Evolutionary conservation across 2,113 vertebrate genomes (phyloP).

Genomic region (Corvus moneduloides): DNA sequence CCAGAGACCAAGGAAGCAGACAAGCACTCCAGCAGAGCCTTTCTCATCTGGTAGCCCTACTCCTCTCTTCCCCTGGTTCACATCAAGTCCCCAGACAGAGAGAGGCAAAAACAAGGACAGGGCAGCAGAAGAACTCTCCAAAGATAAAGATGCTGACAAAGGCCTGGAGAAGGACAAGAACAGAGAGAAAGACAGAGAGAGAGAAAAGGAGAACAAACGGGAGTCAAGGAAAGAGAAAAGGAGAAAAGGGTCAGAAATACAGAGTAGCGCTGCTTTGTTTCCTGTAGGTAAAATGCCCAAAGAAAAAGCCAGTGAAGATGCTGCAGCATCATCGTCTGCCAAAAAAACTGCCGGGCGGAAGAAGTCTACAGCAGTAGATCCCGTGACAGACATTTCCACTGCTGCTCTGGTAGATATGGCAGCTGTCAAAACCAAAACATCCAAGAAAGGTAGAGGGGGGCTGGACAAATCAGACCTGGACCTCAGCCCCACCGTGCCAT

Average conservation of each 20-base stretch:
- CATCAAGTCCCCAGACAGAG: constrained; percentile 80
- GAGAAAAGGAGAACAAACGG: constrained; percentile 94
- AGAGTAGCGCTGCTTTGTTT: constrained; percentile 71
- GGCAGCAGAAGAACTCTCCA: constrained; percentile 74
- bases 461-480: constrained; percentile 77
- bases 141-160: constrained; percentile 79
- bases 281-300: constrained; percentile 72
- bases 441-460: constrained; percentile 87
- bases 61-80: constrained; percentile 81
- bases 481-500: constrained; percentile 62
- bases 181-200: constrained; percentile 82
- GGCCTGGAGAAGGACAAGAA: constrained; percentile 85
- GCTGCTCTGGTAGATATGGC: constrained; percentile 71
- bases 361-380: constrained; percentile 77
- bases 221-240: constrained; percentile 87
- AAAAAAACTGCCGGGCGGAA: constrained; percentile 81
- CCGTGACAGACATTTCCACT: constrained; percentile 63
- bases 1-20: constrained; percentile 73
- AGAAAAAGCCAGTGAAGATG: constrained; percentile 73
- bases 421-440: constrained; percentile 83
- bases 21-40: constrained; percentile 70
- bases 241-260: constrained; percentile 77
- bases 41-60: constrained; percentile 72
- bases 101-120: constrained; percentile 75
- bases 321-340: constrained; percentile 68